Percentiles rank a stretch among this genome's conserved stretches.
Conservation (phyloP, 2,888 invertebrate genomes). For the Gastracanthus pulcherrimus region DNA sequence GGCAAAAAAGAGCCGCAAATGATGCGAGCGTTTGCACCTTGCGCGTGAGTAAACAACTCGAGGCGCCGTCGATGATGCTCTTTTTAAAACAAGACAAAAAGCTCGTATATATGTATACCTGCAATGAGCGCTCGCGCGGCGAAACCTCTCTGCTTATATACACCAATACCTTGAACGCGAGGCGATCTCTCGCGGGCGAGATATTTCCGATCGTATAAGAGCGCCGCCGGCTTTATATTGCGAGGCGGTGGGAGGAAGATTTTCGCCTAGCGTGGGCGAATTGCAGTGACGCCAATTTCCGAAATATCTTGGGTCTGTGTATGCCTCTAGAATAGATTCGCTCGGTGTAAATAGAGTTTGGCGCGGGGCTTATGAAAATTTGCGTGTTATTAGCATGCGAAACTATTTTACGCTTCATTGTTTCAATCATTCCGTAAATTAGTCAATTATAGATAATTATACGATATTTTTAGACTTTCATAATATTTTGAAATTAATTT, state of each 20-base stretch:
- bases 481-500: too few relatives aligned
- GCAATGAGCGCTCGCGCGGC: too few relatives aligned
- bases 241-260: not conserved
- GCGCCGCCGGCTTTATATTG: not conserved
- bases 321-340: too few relatives aligned
- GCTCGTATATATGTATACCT: too few relatives aligned
- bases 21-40: conserved; percentile 26
- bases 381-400: too few relatives aligned
- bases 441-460: too few relatives aligned
- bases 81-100: too few relatives aligned
- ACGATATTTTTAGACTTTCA: too few relatives aligned
- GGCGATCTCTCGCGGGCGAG: not conserved
- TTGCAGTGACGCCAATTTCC: not conserved
- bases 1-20: not conserved
- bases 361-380: not conserved
- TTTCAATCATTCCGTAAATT: too few relatives aligned
- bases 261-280: not conserved
- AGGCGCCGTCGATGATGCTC: too few relatives aligned
- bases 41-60: not conserved
- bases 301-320: not conserved
- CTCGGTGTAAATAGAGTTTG: not conserved
- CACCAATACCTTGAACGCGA: not conserved
- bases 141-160: too few relatives aligned
- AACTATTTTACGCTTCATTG: not conserved
- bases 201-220: not conserved